Evolutionary conservation across 2,113 vertebrate genomes (phyloP).

Genomic region (Phylloscopus trochilus): DNA sequence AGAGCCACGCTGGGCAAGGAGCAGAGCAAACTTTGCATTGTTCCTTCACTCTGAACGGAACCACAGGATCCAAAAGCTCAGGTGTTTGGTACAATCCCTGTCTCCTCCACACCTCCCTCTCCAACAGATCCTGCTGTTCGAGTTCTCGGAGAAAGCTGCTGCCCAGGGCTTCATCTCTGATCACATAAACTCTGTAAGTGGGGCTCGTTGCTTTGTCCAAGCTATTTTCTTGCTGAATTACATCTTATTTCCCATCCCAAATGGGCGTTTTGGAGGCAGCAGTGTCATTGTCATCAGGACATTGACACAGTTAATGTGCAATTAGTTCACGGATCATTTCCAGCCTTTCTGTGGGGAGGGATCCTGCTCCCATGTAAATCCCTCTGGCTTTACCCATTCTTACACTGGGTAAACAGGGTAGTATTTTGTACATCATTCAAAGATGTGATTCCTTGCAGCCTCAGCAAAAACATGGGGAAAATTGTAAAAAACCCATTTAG

Average conservation of each 20-base stretch:
- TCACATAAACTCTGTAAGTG: constrained; percentile 82
- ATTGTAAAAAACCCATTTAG: background rate
- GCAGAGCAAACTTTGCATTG: background rate
- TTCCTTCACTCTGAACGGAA: background rate
- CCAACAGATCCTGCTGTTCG: constrained; percentile 82
- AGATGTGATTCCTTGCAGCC: background rate
- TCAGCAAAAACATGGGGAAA: background rate
- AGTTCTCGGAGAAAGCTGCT: constrained; percentile 76
- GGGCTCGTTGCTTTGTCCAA: background rate
- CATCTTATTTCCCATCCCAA: background rate
- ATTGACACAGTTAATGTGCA: background rate
- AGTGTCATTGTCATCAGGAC: background rate
- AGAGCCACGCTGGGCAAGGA: background rate
- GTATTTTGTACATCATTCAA: background rate
- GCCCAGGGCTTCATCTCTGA: constrained; percentile 77
- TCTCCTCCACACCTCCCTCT: background rate
- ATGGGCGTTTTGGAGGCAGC: background rate
- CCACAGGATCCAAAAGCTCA: background rate
- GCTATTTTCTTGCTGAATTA: background rate
- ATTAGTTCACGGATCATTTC: background rate
- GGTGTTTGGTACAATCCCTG: background rate
- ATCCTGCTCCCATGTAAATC: background rate
- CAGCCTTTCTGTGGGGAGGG: background rate
- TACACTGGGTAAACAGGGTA: background rate
- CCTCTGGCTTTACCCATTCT: background rate